Evolutionary conservation across 2,113 vertebrate species (phyloP), one percentile per base, ranked within the genome.

Genomic region (Pipa parva): DNA sequence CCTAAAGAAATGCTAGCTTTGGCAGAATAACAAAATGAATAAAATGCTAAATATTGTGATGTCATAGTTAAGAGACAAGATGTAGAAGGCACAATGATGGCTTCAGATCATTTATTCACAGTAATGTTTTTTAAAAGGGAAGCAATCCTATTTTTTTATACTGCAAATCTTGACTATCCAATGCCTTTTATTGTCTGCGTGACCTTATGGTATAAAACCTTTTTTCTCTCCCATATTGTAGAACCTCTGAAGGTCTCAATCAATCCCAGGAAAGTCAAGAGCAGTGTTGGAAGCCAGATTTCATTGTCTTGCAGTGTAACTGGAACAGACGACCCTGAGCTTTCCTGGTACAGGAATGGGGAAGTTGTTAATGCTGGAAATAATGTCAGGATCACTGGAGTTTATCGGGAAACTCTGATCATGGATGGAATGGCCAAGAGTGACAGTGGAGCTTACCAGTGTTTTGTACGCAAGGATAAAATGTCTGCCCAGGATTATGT

Each of bases 361-460:
- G 95, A 99, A 77, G 88, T 95, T 78, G 92, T 98, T 83, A 90
- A 91, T 71, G 91, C 92, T 0, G 93, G 93, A 20, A 97, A 87
- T 80, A 97, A 90, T 1, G 93, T 97, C 18, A 87, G 93, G 61
- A 93, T 98, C 81, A 92, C 89, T 3, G 96, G 96, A 0, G 10
- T 88, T 75, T 96, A 89, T 81, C 87, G 88, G 1, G 95, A 97
- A 80, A 97, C 90, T 79, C 91, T 99, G 27, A 87, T 97, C 71
- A 97, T 99, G 92, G 97, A 99, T 54, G 95, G 92, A 74, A 95
- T 99, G 95, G 93, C 91, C 17, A 97, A 94, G 85, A 99, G 95
- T 4, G 97, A 98, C 1, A 95, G 94, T 4, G 97, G 97, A 0
- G 95, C 95, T 0, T 99, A 98, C 81, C 97, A 99, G 84, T 99